phyloP scores from a whole-genome alignment of 2,113 vertebrate species.

The Peromyscus maniculatus region DNA sequence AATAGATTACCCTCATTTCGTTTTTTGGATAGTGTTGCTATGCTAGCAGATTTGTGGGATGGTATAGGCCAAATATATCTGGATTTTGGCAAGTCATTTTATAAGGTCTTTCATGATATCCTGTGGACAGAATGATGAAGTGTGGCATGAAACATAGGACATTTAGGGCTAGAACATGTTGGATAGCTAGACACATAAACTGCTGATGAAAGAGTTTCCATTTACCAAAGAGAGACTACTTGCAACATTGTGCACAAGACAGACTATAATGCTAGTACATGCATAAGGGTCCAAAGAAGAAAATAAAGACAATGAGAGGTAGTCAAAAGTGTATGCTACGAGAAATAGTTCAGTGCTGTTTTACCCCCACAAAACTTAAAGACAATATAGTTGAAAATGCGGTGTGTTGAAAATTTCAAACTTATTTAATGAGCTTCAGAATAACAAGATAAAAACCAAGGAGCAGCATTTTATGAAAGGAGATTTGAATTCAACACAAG shows the following conservation, averaged over 20 bases:
- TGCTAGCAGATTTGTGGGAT: background rate
- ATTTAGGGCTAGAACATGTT: background rate
- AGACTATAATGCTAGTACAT: background rate
- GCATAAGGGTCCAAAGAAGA: background rate
- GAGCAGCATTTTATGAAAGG: background rate
- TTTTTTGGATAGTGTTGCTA: constrained; percentile 13
- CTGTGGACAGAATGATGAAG: constrained; percentile 46
- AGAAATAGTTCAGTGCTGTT: background rate
- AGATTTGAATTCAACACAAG: constrained; percentile 28
- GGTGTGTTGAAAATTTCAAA: constrained; percentile 12
- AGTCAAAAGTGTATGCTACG: background rate
- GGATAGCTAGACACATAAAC: background rate
- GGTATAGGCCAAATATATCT: constrained; percentile 20
- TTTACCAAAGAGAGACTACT: background rate
- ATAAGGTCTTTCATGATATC: background rate
- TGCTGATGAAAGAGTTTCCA: constrained; percentile 24
- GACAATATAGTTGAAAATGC: background rate
- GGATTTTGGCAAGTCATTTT: constrained; percentile 36
- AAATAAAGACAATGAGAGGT: background rate
- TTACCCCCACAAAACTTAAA: background rate
- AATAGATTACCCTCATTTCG: constrained; percentile 31
- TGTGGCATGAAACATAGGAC: constrained; percentile 2
- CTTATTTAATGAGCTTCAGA: background rate
- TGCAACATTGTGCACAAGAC: background rate
- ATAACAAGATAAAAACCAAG: background rate